Base-by-base conservation (phyloP, 92 coral and sea anemone genomes). In the Actinernus sp. region DNA sequence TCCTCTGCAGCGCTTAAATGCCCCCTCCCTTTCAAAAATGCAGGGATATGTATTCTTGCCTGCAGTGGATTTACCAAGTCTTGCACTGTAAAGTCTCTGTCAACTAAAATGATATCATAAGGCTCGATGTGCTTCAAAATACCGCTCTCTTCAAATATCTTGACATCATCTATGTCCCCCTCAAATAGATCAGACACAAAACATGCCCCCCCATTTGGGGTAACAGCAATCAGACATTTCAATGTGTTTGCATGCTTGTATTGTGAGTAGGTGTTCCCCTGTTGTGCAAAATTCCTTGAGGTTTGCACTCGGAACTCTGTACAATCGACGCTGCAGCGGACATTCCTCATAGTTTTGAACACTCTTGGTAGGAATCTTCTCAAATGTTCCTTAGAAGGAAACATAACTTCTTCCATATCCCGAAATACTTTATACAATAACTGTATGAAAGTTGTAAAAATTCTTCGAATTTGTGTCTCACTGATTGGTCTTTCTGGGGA, bases 371-470 rank as follows among this genome's bases (percentile, higher is more conserved):
- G 61, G 29, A 62, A 71, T 26, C 27, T 54, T 29, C 31, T 53
- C 7, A 81, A 55, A 20, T 41, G 55, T 1, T 61, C 41, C 26
- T 53, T 72, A 47, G 44, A 33, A 8, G 79, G 86, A 71, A 79
- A 78, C 70, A 78, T 61, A 14, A 55, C 54, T 31, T 7, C 32
- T 40, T 85, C 29, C 74, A 78, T 78, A 68, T 85, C 72, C 5
- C 82, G 25, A 65, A 78, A 40, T 0, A 69, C 52, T 75, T 50
- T 60, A 49, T 38, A 85, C 81, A 85, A 77, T 10, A 85, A 71
- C 72, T 78, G 82, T 24, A 78, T 78, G 59, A 4, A 85, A 10
- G 91, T 84, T 0, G 91, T 85, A 34, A 85, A 85, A 28, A 85
- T 78, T 18, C 31, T 65, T 29, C 82, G 63, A 61, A 85, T 58